A percentile compares a stretch with the other conserved stretches of the same genome.
Evolutionary conservation across 2,888 invertebrate genomes (phyloP).

Genomic region (Holacanthella duospinosa): DNA sequence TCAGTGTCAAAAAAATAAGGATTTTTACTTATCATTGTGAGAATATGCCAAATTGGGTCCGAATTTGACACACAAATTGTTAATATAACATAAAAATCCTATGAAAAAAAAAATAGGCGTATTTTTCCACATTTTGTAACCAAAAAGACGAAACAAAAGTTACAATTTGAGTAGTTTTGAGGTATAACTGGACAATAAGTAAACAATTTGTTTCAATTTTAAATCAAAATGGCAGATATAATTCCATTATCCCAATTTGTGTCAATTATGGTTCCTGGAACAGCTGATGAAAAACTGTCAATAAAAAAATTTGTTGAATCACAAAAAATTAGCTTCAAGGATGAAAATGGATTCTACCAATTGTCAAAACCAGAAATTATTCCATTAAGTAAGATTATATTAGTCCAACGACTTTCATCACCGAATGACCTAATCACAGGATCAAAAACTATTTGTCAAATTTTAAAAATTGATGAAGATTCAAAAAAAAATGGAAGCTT

Average conservation of each 20-base stretch:
- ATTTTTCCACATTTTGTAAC: neutral
- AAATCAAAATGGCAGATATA: constrained; percentile 6
- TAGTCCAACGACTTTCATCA: constrained; percentile 14
- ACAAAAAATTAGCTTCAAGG: constrained; percentile 5
- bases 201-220: neutral
- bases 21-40: too few relatives aligned
- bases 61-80: too few relatives aligned
- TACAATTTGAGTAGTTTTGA: neutral
- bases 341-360: constrained; percentile 12
- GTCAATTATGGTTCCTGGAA: constrained; percentile 3
- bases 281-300: constrained; percentile 7
- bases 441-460: neutral
- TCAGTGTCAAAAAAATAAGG: too few relatives aligned
- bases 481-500: constrained; percentile 9
- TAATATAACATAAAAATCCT: too few relatives aligned
- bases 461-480: constrained; percentile 5
- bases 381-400: constrained; percentile 13
- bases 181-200: neutral
- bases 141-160: neutral
- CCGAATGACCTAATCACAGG: constrained; percentile 10
- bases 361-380: constrained; percentile 15
- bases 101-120: too few relatives aligned
- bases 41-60: too few relatives aligned
- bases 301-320: constrained; percentile 16
- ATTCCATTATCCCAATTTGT: constrained; percentile 9